phyloP scores from a whole-genome alignment of 2,797 vertebrate species.

The Tokudaia muenninki region DNA sequence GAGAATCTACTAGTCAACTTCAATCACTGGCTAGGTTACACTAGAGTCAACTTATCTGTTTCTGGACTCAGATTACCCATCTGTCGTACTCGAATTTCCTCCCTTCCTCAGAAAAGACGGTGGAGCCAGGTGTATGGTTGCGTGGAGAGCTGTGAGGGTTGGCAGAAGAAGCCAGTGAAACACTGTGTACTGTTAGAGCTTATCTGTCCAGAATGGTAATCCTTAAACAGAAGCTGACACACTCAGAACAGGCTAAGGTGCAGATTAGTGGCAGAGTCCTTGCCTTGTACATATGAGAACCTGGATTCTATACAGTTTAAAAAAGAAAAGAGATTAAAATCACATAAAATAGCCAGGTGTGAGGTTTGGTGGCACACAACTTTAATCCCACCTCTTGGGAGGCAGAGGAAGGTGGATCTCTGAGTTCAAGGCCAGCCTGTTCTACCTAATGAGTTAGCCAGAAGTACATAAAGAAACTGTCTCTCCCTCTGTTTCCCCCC shows the following conservation, averaged over 20 bases:
- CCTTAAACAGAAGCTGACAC: neutral
- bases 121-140: neutral
- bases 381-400: neutral
- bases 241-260: neutral
- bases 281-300: neutral
- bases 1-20: neutral
- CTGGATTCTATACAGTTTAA: neutral
- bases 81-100: neutral
- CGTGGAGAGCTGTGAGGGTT: neutral
- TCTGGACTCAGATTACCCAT: neutral
- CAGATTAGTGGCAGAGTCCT: neutral
- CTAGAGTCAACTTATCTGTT: neutral
- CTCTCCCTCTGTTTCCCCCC: too few species aligned
- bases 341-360: neutral
- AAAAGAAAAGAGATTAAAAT: neutral
- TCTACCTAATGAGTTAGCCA: neutral
- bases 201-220: slow-evolving; percentile 12
- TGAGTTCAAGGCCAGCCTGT: neutral
- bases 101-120: neutral
- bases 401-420: neutral
- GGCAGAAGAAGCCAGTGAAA: slow-evolving; percentile 28
- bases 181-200: neutral
- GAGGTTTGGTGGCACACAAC: neutral
- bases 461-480: neutral
- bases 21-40: neutral